Base-by-base conservation (phyloP, 2,888 invertebrate species). In the Orthosia cruda region DNA sequence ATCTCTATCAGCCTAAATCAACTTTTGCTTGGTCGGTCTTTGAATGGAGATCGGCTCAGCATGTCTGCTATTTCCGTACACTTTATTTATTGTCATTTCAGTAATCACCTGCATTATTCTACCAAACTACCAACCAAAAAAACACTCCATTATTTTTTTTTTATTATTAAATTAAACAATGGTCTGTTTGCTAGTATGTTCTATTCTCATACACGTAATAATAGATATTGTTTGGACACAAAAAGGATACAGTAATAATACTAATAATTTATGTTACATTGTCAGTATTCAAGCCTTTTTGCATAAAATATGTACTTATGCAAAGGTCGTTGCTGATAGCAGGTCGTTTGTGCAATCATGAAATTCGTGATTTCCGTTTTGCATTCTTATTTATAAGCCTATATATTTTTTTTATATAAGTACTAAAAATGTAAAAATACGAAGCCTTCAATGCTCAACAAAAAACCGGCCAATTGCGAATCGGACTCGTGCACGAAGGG, bases 281-380 rank as follows among this genome's bases (percentile, higher is more conserved):
- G 47, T 52, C 57, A 40, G 69, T 70, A 47, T 52, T 45, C 45
- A 58, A 52, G 32, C 13, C n/a, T 77, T 70, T 80, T 63, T 63
- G 49, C 77, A 81, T 75, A 61, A 75, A 65, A 81, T 74, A 61
- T 77, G 50, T 75, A 75, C 61, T 75, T 74, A 61, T 77, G 50
- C 65, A 52, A 58, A 81, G 62, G 45, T 45, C 32, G 50, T 13
- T 0, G 18, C 80, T 71, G 52, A 80, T 49, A 72, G 12, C 47
- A 9, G 9, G 40, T 40, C 40, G 54, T 74, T 77, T 73, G 49
- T 72, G 54, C 12, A 52, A 58, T 63, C 64, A 54, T 45, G 13
- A 47, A 54, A 75, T 45, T 7, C 20, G 18, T 40, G 11, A 23
- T 57, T 45, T 16, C n/a, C 52, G 45, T 50, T 79, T 58, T 57